Evolutionary conservation across 2,888 invertebrate genomes (phyloP).

Genomic region (Cephus spinipes): DNA sequence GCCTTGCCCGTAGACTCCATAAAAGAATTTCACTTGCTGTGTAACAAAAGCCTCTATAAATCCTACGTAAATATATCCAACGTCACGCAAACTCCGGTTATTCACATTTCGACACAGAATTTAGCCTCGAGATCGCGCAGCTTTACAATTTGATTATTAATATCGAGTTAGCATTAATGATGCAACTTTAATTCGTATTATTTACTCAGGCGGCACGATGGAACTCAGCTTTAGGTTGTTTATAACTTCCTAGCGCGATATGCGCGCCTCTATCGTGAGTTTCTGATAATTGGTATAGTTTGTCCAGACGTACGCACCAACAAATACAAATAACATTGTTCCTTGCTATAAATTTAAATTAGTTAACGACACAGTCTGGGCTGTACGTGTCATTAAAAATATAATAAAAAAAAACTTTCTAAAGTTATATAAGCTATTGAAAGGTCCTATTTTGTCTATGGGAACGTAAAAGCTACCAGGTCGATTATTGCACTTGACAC

Average conservation of each 20-base stretch:
- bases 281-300: conserved; percentile 29
- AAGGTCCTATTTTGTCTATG: neutral
- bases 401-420: neutral
- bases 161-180: neutral
- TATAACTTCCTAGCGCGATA: neutral
- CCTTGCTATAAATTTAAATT: conserved; percentile 9
- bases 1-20: neutral
- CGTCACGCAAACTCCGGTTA: neutral
- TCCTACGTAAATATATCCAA: neutral
- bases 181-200: neutral
- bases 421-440: neutral
- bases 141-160: neutral
- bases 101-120: neutral
- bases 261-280: conserved; percentile 14
- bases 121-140: neutral
- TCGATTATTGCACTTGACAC: neutral
- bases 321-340: conserved; percentile 18
- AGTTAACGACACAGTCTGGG: neutral
- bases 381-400: neutral
- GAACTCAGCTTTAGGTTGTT: neutral
- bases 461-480: neutral
- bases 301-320: conserved; percentile 16
- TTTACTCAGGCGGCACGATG: neutral
- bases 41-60: neutral
- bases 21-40: neutral